phyloP scores from a whole-genome alignment of 2,797 vertebrate species.

The Melanotaenia nigrans region DNA sequence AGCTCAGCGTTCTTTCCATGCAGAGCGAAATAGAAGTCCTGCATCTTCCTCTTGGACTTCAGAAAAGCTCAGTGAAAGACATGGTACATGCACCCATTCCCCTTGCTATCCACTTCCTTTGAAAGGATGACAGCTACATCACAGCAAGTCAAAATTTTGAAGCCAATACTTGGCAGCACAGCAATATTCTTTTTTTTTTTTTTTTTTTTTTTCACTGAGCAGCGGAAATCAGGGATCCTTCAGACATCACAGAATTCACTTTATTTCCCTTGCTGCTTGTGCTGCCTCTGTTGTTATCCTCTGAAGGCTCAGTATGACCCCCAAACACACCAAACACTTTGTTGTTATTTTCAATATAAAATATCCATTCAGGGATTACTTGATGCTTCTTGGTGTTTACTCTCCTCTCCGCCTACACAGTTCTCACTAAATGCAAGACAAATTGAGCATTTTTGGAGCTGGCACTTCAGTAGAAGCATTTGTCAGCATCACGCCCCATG shows the following conservation, averaged over 20 bases:
- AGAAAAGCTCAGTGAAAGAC: slow-evolving; percentile 80
- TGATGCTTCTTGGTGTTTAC: slow-evolving; percentile 76
- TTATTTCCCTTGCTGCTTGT: slow-evolving; percentile 78
- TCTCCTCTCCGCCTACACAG: slow-evolving; percentile 67
- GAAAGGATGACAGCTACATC: slow-evolving; percentile 85
- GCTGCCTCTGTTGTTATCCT: slow-evolving; percentile 80
- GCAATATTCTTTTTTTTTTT: slow-evolving; percentile 58
- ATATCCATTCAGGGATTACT: slow-evolving; percentile 82
- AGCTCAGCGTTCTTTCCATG: slow-evolving; percentile 70
- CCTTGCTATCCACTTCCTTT: slow-evolving; percentile 79
- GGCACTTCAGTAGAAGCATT: slow-evolving; percentile 71
- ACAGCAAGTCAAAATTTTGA: slow-evolving; percentile 81
- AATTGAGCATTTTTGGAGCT: slow-evolving; percentile 73
- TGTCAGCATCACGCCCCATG: slow-evolving; percentile 59
- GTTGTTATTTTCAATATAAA: slow-evolving; percentile 82
- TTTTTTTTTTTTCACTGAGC: slow-evolving; percentile 63
- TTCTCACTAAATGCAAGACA: slow-evolving; percentile 75
- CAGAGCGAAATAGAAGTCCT: slow-evolving; percentile 75
- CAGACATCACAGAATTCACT: slow-evolving; percentile 81
- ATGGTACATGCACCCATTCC: slow-evolving; percentile 80
- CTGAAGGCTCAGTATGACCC: slow-evolving; percentile 78
- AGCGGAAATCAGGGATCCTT: slow-evolving; percentile 80
- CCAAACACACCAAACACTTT: slow-evolving; percentile 72
- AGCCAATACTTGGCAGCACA: slow-evolving; percentile 81
- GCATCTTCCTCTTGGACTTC: slow-evolving; percentile 77